Conservation (phyloP, 2,113 vertebrate species). For the Hippoglossus stenolepis region DNA sequence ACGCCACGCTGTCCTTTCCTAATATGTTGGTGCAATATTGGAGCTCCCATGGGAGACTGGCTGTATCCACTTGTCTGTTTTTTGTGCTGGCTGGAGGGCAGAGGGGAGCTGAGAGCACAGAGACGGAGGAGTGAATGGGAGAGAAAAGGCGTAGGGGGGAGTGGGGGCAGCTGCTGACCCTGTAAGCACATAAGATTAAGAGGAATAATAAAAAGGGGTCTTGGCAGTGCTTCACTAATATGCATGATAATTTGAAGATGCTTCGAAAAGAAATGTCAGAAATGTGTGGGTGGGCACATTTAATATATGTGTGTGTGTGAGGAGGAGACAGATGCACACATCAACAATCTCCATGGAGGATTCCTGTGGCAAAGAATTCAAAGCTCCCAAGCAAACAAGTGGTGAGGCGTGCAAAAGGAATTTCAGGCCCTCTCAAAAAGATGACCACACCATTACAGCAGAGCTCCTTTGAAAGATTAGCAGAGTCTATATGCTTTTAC, state of each 20-base stretch:
- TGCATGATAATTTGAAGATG: constrained; percentile 69
- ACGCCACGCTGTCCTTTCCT: constrained; percentile 37
- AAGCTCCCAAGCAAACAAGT: constrained; percentile 73
- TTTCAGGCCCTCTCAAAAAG: constrained; percentile 67
- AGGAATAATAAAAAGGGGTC: constrained; percentile 67
- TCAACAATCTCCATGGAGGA: constrained; percentile 63
- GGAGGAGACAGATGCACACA: constrained; percentile 10
- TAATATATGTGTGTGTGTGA: constrained; percentile 29
- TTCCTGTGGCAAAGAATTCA: constrained; percentile 62
- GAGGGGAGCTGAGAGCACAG: background rate
- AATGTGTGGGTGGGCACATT: constrained; percentile 59
- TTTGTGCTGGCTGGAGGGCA: constrained; percentile 17
- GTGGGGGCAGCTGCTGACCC: constrained; percentile 51
- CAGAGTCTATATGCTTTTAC: constrained; percentile 28
- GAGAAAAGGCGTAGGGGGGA: constrained; percentile 12
- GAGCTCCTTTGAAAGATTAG: constrained; percentile 54
- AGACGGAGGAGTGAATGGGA: constrained; percentile 24
- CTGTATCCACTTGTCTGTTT: constrained; percentile 53
- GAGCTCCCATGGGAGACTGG: constrained; percentile 27
- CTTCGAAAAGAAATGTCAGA: constrained; percentile 62
- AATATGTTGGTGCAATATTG: constrained; percentile 24
- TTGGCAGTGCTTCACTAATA: constrained; percentile 63
- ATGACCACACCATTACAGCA: constrained; percentile 58
- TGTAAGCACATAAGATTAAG: constrained; percentile 61
- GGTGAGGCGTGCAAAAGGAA: constrained; percentile 72